Evolutionary conservation across 2,797 vertebrate genomes (phyloP).

Genomic region (Thalassophryne amazonica): DNA sequence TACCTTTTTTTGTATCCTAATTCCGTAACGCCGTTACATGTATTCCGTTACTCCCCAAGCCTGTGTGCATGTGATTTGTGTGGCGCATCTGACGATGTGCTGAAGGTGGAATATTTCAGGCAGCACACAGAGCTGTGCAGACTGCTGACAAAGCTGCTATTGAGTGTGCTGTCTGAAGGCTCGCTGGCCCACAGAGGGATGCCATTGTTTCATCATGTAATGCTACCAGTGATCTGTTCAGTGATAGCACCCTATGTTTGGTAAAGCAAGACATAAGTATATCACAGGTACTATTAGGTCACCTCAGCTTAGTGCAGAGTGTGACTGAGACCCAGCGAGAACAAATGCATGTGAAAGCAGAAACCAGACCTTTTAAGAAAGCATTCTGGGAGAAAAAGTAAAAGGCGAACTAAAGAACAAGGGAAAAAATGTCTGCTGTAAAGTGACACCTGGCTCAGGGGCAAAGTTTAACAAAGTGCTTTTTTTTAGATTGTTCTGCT

Average conservation of each 20-base stretch:
- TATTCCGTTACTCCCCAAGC: too few relatives aligned
- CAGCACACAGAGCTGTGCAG: conserved; percentile 34
- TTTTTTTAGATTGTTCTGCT: conserved; percentile 39
- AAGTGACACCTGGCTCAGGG: conserved; percentile 44
- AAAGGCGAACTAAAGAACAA: conserved; percentile 6
- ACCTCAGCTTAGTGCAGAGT: conserved; percentile 41
- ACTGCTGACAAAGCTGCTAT: conserved; percentile 60
- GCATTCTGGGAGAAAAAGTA: conserved; percentile 48
- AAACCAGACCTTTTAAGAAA: conserved; percentile 56
- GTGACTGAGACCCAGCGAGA: conserved; percentile 48
- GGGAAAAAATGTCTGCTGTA: conserved; percentile 34
- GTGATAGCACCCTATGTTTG: conserved; percentile 67
- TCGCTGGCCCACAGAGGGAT: conserved; percentile 66
- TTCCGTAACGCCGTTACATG: too few relatives aligned
- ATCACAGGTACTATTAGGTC: conserved; percentile 66
- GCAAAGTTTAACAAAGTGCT: conserved; percentile 33
- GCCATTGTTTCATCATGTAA: conserved; percentile 79
- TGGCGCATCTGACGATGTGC: neutral
- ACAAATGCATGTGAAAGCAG: conserved; percentile 58
- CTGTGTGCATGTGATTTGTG: neutral
- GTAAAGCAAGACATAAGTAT: conserved; percentile 70
- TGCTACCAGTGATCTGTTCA: conserved; percentile 70
- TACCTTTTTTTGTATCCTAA: too few relatives aligned
- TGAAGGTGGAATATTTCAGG: conserved; percentile 30
- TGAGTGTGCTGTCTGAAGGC: conserved; percentile 64